Base-by-base conservation (phyloP, 92 coral and sea anemone genomes). In the Blastomussa wellsi region DNA sequence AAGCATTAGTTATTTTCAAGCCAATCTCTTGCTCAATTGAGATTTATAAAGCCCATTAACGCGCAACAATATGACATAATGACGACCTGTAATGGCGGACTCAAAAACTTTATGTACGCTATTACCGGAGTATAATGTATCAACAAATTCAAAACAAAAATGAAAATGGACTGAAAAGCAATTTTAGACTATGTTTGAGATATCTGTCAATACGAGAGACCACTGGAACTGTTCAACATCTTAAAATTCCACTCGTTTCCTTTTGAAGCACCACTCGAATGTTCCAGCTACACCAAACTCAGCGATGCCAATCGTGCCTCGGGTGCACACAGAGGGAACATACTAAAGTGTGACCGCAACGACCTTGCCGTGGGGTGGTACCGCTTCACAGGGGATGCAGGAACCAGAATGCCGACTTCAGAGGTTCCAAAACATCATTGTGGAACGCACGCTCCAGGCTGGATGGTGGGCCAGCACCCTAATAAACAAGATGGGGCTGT, bases 361-460 rank as follows among this genome's bases (percentile, higher is more conserved):
- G 59, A 76, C 62, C 41, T n/a, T 0, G 22, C 84, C 2, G 41
- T 74, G 5, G 47, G 32, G 29, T 88, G 91, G 91, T 78, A 88
- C 53, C 87, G 87, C 39, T 88, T 88, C 66, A 79, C 78, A 5
- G 91, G 78, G 39, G 87, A 53, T 0, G 91, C 91, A 22, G 91
- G 91, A 36, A 83, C 86, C 24, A 67, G 87, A 66, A 88, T 88
- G 88, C 91, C 91, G 17, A 82, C 73, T 48, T 32, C 85, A 17
- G 72, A 82, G 19, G 91, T 88, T 12, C 19, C 84, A 0, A 70
- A 55, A 37, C 66, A 85, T 84, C 91, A 48, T 17, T 88, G 91
- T 59, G 91, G 91, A 26, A 88, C 91, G 24, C 91, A 39, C 28
- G 88, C 88, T 14, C 76, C 91, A 6, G 91, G 91, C 60, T 88